Percentiles rank a stretch among this genome's conserved stretches.
Conservation (phyloP, 1,140 invertebrate genomes). For the Schlechtendalia chinensis region DNA sequence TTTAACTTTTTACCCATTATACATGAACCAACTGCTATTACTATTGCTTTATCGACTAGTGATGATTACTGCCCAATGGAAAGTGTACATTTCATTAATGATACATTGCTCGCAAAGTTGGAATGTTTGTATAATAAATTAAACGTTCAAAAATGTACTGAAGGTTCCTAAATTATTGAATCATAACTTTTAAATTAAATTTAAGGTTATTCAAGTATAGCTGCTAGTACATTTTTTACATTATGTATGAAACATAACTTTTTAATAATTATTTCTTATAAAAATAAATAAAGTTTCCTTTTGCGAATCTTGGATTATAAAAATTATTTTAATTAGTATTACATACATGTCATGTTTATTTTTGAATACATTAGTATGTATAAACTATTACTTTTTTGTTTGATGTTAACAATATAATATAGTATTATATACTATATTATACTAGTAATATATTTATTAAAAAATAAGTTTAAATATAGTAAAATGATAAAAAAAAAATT, state of each 20-base stretch:
- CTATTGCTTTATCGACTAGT: conserved; percentile 76
- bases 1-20: conserved; percentile 55
- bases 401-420: background rate
- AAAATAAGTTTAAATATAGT: background rate
- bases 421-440: conserved; percentile 10
- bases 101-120: conserved; percentile 59
- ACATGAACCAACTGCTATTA: conserved; percentile 68
- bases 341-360: background rate
- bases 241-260: background rate
- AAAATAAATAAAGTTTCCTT: background rate
- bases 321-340: background rate
- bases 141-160: conserved; percentile 27
- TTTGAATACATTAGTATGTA: conserved; percentile 5
- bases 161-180: conserved; percentile 21
- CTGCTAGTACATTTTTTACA: background rate
- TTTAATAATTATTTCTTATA: background rate
- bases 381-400: background rate
- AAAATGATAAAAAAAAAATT: background rate
- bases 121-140: conserved; percentile 56
- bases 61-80: conserved; percentile 84
- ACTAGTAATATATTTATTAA: too few species aligned
- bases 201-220: conserved; percentile 13
- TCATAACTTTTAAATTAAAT: background rate
- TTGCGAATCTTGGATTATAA: background rate
- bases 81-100: conserved; percentile 72